Evolutionary conservation across 2,888 invertebrate genomes (phyloP), one percentile per base, ranked within the genome.

Genomic region (Nymphalis urticae): DNA sequence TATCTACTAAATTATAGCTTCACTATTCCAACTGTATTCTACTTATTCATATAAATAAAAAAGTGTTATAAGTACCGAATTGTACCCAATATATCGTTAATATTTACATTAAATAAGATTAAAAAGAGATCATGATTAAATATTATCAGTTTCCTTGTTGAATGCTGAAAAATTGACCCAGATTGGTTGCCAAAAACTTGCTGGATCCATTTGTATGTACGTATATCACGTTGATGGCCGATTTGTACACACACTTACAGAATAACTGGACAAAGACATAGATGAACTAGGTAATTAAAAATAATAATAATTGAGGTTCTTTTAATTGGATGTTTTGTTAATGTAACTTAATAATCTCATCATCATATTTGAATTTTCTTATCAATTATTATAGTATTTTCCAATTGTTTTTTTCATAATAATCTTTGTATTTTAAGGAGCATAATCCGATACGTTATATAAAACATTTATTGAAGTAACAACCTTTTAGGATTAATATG

Each of bases 121-220:
- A 50, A 53, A 56, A 47, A 13, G 56, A 62, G 62, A 36, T 27
- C 48, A 50, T 48, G 42, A n/a, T 19, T 54, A 50, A 58, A 48
- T 58, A 27, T 60, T 61, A 65, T 69, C 61, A 62, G 56, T 62
- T 60, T 63, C 53, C 21, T 48, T 67, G 63, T 21, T 60, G 73
- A 67, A 65, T 71, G 63, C 73, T 58, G 72, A 69, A 72, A 70
- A 64, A 66, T 66, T 66, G 66, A 68, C 72, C 72, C 58, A 73
- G 69, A 70, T 72, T 61, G 27, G 59, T 62, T 72, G 75, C 75
- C 73, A 75, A 75, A 69, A 67, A 42, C 54, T 64, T 36, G 61
- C 59, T 60, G 47, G 53, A 47, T 54, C 53, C 59, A 60, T 59
- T 64, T 64, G 64, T 68, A 53, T n/a, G 53, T 64, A 58, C 32